These are phyloP conservation scores for Apamea crenata DNA, from an alignment of 2,888 invertebrate species.

Conservation along the genomic window DNA sequence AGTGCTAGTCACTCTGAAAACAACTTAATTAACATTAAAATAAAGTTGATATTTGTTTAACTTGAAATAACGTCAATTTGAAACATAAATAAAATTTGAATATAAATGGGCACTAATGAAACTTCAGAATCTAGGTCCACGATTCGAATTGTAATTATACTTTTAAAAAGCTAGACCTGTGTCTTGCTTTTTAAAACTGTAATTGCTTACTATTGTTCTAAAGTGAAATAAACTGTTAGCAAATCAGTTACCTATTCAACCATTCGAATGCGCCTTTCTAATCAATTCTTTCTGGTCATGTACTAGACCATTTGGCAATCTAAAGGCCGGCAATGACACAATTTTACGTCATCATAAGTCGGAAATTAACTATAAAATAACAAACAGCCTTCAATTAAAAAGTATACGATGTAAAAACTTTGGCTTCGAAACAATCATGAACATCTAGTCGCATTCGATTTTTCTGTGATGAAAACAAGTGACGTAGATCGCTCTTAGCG, in stretches of 20 bases:
- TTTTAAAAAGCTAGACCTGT: too few species aligned
- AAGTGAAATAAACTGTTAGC: background rate
- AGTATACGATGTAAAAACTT: background rate
- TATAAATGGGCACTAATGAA: too few species aligned
- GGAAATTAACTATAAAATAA: background rate
- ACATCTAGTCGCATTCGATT: background rate
- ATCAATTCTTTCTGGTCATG: conserved; percentile 37
- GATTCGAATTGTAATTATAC: too few species aligned
- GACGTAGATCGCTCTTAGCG: too few species aligned
- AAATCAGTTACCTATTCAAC: conserved; percentile 1
- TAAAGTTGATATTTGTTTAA: too few species aligned
- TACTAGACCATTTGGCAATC: conserved; percentile 15
- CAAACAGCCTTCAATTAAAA: background rate
- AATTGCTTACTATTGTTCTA: background rate
- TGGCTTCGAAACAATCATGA: background rate
- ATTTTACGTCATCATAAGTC: background rate
- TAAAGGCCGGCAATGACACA: background rate
- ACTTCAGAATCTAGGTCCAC: too few species aligned
- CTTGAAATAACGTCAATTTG: too few species aligned
- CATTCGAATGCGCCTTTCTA: conserved; percentile 30
- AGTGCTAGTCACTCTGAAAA: too few species aligned
- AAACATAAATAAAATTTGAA: too few species aligned
- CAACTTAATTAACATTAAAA: too few species aligned
- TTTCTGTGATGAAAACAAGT: background rate
- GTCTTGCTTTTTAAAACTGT: too few species aligned